phyloP scores from a whole-genome alignment of 2,888 invertebrate species.

The Stenodera caucasica region DNA sequence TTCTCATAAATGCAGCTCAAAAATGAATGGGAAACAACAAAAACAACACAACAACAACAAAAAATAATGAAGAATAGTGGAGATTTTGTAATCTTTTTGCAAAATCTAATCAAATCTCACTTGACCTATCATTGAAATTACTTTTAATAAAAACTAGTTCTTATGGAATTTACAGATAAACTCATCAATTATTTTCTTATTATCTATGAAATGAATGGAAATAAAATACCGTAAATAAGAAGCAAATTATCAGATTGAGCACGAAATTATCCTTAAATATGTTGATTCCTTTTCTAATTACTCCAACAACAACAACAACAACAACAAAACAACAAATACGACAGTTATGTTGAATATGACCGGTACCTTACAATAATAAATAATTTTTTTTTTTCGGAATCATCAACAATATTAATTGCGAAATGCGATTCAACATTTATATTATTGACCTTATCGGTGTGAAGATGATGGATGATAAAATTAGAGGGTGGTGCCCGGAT shows the following conservation, averaged over 20 bases:
- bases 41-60: not conserved
- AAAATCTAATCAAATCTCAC: slow-evolving; percentile 1
- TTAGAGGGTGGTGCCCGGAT: slow-evolving; percentile 45
- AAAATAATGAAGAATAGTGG: not conserved
- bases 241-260: not conserved
- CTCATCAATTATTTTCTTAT: slow-evolving; percentile 3
- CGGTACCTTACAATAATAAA: slow-evolving; percentile 1
- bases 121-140: slow-evolving; percentile 4
- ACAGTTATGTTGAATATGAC: not conserved
- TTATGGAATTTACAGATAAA: not conserved
- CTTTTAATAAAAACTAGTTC: not conserved
- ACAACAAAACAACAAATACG: not conserved
- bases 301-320: too few species aligned
- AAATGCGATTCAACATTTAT: too few species aligned
- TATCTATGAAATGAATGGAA: slow-evolving; percentile 1
- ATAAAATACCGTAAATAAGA: not conserved
- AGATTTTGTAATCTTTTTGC: slow-evolving; percentile 3
- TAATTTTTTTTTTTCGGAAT: not conserved
- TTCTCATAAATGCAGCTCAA: not conserved
- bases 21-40: not conserved
- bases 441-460: slow-evolving; percentile 41
- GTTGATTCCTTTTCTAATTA: slow-evolving; percentile 4
- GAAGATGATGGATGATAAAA: slow-evolving; percentile 47
- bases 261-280: slow-evolving; percentile 1
- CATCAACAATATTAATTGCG: not conserved